Evolutionary conservation across 2,888 invertebrate genomes (phyloP), one percentile per base, ranked within the genome.

Genomic region (Patella ulyssiponensis): DNA sequence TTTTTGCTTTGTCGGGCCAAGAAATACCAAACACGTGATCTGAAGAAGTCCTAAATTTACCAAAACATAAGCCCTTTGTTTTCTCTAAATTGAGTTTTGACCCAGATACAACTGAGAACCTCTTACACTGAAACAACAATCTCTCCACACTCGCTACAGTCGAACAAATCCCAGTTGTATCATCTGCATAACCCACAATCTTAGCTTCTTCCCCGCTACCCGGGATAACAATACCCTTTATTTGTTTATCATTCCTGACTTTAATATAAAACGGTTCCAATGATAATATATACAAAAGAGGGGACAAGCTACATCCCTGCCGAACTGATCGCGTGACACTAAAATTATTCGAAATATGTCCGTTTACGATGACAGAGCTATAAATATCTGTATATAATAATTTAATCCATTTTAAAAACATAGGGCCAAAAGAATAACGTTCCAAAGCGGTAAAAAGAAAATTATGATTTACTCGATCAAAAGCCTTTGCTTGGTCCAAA

Each of bases 401-500:
- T 64, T 78, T 76, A 33, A 85, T 80, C 82, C 83, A 83, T 5
- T 81, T 52, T 51, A 83, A 79, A 51, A 85, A 81, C 64, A 74
- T 51, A 52, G 77, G 54, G 23, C 80, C 75, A 82, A 86, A 84
- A n/a, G 82, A 82, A 77, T 81, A 86, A 12, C 76, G 51, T 15
- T 75, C 9, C 56, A 86, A 73, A 15, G 77, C 73, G 69, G 80
- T 72, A 77, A 80, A 82, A 27, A 86, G 23, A 78, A 79, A 85
- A 20, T 79, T 75, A 71, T 82, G 80, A 51, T 78, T 79, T 12
- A 85, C 84, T 69, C 84, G 72, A 73, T 85, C 84, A 64, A 85
- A 85, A 2, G 84, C 84, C 64, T 85, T 86, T 70, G 81, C 83
- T 75, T 85, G 86, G 70, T 86, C 85, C 52, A 84, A 56, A 77